phyloP scores from a whole-genome alignment of 2,797 vertebrate genomes.

The Neosilurus mollespiculum region DNA sequence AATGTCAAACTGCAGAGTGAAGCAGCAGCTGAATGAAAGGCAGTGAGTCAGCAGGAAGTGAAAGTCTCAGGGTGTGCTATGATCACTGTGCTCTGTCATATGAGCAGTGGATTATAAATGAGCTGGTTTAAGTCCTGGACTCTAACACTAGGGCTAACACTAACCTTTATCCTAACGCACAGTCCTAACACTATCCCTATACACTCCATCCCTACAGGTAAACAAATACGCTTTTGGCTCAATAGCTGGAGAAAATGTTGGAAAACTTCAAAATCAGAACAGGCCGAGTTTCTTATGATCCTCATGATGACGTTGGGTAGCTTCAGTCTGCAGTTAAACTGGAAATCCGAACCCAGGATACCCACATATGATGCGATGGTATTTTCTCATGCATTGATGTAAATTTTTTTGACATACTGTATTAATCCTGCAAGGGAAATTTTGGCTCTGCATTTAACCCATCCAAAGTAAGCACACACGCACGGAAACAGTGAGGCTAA shows the following conservation, averaged over 20 bases:
- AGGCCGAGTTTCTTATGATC: background rate
- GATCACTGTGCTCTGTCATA: slow-evolving; percentile 10
- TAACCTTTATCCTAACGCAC: slow-evolving; percentile 5
- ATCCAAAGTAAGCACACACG: no score
- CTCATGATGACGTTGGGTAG: background rate
- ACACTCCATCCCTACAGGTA: background rate
- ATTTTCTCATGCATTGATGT: no score
- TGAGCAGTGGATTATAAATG: slow-evolving; percentile 9
- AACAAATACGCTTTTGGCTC: background rate
- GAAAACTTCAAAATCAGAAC: background rate
- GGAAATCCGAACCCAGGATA: background rate
- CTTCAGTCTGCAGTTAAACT: background rate
- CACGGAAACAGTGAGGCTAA: no score
- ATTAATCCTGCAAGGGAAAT: no score
- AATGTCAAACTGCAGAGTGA: slow-evolving; percentile 12
- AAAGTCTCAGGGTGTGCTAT: slow-evolving; percentile 15
- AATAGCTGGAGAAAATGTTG: background rate
- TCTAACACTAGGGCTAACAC: background rate
- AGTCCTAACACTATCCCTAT: background rate
- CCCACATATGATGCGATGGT: no score
- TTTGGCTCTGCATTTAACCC: no score
- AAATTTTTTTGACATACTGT: no score
- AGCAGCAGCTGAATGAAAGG: slow-evolving; percentile 24
- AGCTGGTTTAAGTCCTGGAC: slow-evolving; percentile 12
- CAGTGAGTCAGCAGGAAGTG: slow-evolving; percentile 47